Base-by-base conservation (phyloP, 2,797 vertebrate genomes). In the Sebastes wilsoni region DNA sequence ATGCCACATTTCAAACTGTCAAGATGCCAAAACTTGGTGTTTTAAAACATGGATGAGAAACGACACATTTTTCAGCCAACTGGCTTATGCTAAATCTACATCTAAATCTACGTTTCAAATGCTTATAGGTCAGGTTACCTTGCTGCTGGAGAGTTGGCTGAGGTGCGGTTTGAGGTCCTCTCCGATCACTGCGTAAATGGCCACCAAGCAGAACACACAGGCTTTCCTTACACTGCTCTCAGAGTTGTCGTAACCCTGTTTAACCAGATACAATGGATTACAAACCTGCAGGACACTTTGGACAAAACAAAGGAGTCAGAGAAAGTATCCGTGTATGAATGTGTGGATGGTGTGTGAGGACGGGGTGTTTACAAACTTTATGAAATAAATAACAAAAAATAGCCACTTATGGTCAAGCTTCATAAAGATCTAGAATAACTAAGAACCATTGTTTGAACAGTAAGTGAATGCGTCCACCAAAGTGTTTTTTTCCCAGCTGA, bases 201-300 rank as follows among this genome's bases (percentile, higher is more conserved):
- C 97, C 91, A 99, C 98, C 77, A 99, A 95, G 91, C 98, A 99
- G 96, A 99, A 99, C 81, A 99, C 98, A 34, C 98, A 99, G 6
- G 98, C 97, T 94, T 99, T 99, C 84, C 98, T 97, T 88, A 99
- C 98, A 4, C 98, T 99, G 97, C 98, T 99, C 95, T 99, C 98
- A 32, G 97, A 97, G 93, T 99, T 99, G 92, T 99, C 98, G 60
- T 99, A 99, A 83, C 98, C 98, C 98, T 99, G 93, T 56, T 52
- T 6, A 69, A 59, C 4, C 80, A 80, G 62, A 88, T 1, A 58
- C 9, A 60, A 75, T 0, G 3, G 6, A 27, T 81, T 52, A 82
- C 16, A 62, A 42, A 69, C 42, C 38, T 59, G 60, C 62, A 80
- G 20, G 36, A 68, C 7, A 6, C 20, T 62, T 60, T 22, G 7